Conservation (phyloP, 2,113 vertebrate genomes). For the Oxygymnocypris stewartii region DNA sequence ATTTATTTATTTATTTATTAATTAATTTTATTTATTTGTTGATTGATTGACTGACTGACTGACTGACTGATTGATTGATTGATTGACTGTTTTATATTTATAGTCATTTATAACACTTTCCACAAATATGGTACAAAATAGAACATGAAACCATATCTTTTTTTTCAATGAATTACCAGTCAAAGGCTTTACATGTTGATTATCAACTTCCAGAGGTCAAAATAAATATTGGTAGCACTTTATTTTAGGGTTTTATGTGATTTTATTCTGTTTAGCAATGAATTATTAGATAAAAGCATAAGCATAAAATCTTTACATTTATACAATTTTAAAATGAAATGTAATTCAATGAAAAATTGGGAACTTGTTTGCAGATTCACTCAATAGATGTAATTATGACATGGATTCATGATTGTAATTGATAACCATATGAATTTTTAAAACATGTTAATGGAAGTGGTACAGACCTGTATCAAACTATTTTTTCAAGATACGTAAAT, state of each 20-base stretch:
- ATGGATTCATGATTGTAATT: background rate
- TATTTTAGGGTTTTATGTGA: background rate
- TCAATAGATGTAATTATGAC: too few species aligned
- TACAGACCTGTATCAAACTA: background rate
- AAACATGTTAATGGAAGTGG: background rate
- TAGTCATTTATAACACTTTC: too few species aligned
- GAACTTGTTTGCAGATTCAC: background rate
- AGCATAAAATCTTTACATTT: background rate
- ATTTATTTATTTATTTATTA: too few species aligned
- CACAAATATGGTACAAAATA: background rate
- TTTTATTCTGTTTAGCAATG: background rate
- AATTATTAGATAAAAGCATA: background rate
- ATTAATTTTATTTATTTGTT: too few species aligned
- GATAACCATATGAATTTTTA: background rate
- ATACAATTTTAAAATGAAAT: background rate
- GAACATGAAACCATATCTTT: background rate
- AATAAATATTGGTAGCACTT: background rate
- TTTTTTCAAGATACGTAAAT: background rate
- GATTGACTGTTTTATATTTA: background rate
- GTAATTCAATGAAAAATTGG: background rate
- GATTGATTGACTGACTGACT: too few species aligned
- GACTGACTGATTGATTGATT: too few species aligned
- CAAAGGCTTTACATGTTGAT: background rate
- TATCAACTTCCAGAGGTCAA: background rate
- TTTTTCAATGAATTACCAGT: background rate